Percentiles rank a stretch among this genome's conserved stretches.
phyloP scores from a whole-genome alignment of 2,797 vertebrate species.

The Sphenodon punctatus region DNA sequence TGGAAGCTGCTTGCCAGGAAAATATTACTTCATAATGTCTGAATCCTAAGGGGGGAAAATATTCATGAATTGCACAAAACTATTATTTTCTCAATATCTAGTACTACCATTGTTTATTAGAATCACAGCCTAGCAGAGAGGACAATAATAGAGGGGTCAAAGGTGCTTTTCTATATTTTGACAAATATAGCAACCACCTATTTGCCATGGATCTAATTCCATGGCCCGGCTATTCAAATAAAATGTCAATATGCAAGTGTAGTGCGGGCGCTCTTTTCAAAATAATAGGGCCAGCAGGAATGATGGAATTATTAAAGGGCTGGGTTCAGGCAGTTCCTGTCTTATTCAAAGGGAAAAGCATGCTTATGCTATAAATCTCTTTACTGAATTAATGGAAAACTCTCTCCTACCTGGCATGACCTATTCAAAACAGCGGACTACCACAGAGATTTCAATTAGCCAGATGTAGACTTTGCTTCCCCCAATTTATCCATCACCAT shows the following conservation, averaged over 20 bases:
- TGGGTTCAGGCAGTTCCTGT: not conserved
- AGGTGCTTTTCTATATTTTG: not conserved
- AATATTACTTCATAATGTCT: constrained; percentile 17
- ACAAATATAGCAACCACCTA: not conserved
- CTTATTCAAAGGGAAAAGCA: not conserved
- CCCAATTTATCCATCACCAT: not conserved
- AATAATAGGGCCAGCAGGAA: not conserved
- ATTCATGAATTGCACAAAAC: constrained; percentile 6
- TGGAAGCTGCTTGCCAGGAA: not conserved
- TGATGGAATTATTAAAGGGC: not conserved
- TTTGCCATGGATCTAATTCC: not conserved
- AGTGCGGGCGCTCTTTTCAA: constrained; percentile 4
- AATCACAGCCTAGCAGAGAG: not conserved
- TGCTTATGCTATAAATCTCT: not conserved
- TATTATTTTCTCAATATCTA: not conserved
- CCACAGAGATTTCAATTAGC: not conserved
- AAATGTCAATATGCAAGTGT: not conserved
- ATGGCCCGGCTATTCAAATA: not conserved
- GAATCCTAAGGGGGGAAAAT: not conserved
- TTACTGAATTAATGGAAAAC: constrained; percentile 16
- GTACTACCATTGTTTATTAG: constrained; percentile 3
- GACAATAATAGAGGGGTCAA: not conserved
- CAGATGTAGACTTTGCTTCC: not conserved
- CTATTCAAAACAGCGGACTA: not conserved
- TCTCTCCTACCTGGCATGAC: not conserved